phyloP scores from a whole-genome alignment of 1,140 invertebrate species.

The Caenorhabditis remanei region DNA sequence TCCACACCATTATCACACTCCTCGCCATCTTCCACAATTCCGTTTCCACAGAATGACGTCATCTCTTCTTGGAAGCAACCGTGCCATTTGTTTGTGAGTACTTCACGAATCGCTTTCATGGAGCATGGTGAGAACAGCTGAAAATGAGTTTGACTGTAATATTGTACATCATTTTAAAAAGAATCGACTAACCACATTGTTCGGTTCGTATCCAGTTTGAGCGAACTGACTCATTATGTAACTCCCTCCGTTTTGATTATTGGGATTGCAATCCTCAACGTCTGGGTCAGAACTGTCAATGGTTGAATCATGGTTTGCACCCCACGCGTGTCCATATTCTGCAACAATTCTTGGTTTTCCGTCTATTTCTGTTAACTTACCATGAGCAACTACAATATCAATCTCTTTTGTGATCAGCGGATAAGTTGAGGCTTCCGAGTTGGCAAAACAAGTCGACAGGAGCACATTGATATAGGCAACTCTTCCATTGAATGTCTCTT shows the following conservation, averaged over 20 bases:
- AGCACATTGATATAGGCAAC: slow-evolving; percentile 54
- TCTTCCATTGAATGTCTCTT: slow-evolving; percentile 7
- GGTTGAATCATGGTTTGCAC: slow-evolving; percentile 56
- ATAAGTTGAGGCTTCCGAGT: slow-evolving; percentile 52
- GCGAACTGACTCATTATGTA: slow-evolving; percentile 62
- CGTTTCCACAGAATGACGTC: slow-evolving; percentile 60
- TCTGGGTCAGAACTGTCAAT: slow-evolving; percentile 25
- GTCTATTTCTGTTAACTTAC: slow-evolving; percentile 8
- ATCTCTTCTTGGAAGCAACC: slow-evolving; percentile 59
- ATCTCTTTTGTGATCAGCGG: slow-evolving; percentile 60
- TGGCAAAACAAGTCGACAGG: slow-evolving; percentile 53
- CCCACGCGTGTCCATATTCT: slow-evolving; percentile 65
- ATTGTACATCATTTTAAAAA: neutral
- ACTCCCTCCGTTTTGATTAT: slow-evolving; percentile 55
- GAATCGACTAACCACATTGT: slow-evolving; percentile 58
- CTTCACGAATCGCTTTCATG: slow-evolving; percentile 43
- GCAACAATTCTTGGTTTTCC: slow-evolving; percentile 6
- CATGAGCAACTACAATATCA: slow-evolving; percentile 60
- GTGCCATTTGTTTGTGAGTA: slow-evolving; percentile 29
- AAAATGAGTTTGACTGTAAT: neutral
- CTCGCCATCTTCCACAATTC: slow-evolving; percentile 61
- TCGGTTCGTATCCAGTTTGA: slow-evolving; percentile 59
- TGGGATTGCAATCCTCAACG: slow-evolving; percentile 50
- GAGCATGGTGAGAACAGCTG: slow-evolving; percentile 63
- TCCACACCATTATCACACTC: slow-evolving; percentile 62